Evolutionary conservation across 1,140 invertebrate species (phyloP).

Genomic region (Drosophila gunungcola): DNA sequence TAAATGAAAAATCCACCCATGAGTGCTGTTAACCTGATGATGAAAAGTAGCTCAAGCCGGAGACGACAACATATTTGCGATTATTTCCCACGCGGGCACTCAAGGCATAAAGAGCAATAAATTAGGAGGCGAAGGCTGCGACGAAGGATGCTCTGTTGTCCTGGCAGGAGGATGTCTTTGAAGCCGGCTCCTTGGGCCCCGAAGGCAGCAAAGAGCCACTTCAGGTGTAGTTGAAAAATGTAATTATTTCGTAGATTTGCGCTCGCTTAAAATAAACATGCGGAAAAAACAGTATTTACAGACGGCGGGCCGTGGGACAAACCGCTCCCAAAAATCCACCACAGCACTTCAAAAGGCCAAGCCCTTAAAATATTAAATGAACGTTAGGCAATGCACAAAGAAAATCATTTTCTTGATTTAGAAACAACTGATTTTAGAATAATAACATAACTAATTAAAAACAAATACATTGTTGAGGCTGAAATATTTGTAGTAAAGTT

Average conservation of each 20-base stretch:
- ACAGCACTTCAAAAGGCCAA: slow-evolving; percentile 66
- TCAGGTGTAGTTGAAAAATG: slow-evolving; percentile 82
- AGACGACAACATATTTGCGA: slow-evolving; percentile 77
- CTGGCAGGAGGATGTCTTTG: slow-evolving; percentile 41
- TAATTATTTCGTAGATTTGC: slow-evolving; percentile 82
- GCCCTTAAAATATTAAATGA: slow-evolving; percentile 66
- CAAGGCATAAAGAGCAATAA: slow-evolving; percentile 83
- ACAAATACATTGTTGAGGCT: not conserved
- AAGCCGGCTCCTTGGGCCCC: slow-evolving; percentile 33
- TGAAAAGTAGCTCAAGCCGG: slow-evolving; percentile 73
- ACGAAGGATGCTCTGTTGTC: slow-evolving; percentile 22
- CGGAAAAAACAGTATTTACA: slow-evolving; percentile 67
- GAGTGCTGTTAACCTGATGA: slow-evolving; percentile 83
- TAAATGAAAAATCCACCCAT: slow-evolving; percentile 83
- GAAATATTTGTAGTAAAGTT: too few relatives aligned
- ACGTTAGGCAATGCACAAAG: slow-evolving; percentile 8
- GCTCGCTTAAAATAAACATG: slow-evolving; percentile 72
- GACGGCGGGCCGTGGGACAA: slow-evolving; percentile 20
- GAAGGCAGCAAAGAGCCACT: slow-evolving; percentile 53
- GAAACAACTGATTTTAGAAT: not conserved
- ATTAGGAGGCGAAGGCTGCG: slow-evolving; percentile 68
- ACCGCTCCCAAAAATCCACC: slow-evolving; percentile 42
- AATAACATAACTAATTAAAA: not conserved
- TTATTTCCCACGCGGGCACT: slow-evolving; percentile 82
- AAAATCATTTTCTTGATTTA: not conserved